A percentile compares a stretch with the other conserved stretches of the same genome.
Conservation (phyloP, 2,797 vertebrate genomes). For the Numenius phaeopus region DNA sequence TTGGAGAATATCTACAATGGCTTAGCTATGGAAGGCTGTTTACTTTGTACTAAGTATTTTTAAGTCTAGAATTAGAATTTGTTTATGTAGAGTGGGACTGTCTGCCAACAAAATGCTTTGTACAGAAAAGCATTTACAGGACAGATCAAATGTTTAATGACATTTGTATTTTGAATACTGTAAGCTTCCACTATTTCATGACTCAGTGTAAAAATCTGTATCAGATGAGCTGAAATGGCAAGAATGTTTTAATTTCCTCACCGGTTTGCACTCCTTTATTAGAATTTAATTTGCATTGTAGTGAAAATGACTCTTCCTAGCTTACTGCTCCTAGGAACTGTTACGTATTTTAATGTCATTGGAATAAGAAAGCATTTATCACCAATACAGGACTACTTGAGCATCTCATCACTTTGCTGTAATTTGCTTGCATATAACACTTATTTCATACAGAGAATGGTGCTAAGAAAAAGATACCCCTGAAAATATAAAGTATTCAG, state of each 20-base stretch:
- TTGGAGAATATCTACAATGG: background rate
- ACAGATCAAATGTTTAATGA: background rate
- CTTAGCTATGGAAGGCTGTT: background rate
- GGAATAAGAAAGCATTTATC: background rate
- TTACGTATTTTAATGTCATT: background rate
- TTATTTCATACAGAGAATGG: background rate
- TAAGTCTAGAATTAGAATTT: background rate
- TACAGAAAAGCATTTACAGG: background rate
- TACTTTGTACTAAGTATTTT: background rate
- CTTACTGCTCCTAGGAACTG: background rate
- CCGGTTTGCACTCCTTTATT: background rate
- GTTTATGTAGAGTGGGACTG: background rate
- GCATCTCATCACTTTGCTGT: background rate
- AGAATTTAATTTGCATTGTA: background rate
- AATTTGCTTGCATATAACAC: background rate
- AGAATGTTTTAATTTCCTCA: conserved; percentile 6
- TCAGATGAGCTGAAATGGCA: background rate
- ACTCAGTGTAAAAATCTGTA: background rate
- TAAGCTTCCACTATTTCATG: background rate
- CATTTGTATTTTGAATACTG: background rate
- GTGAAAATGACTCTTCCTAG: background rate
- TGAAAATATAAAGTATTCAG: background rate
- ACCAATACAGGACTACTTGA: background rate
- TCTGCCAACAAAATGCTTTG: background rate
- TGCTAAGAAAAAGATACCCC: background rate